Evolutionary conservation across 2,888 invertebrate genomes (phyloP).

Genomic region (Eubasilissa splendida): DNA sequence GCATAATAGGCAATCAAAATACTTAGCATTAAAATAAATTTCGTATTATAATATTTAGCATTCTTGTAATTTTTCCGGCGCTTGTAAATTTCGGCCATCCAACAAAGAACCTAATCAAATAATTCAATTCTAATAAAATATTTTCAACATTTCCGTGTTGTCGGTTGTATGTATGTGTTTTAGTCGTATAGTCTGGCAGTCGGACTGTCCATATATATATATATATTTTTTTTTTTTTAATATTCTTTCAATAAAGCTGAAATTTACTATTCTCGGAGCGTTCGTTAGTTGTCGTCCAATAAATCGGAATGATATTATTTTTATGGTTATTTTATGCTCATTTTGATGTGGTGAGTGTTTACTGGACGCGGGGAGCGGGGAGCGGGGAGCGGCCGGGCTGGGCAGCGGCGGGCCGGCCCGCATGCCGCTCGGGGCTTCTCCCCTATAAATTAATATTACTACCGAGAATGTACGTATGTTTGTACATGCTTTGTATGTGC

Average conservation of each 20-base stretch:
- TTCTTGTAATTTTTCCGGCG: background rate
- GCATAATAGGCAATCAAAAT: background rate
- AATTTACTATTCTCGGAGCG: slow-evolving; percentile 19
- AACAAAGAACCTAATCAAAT: slow-evolving; percentile 2
- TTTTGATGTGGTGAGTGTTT: slow-evolving; percentile 38
- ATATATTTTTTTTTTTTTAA: background rate
- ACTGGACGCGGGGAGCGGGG: slow-evolving; percentile 5
- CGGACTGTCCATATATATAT: background rate
- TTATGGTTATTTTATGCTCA: slow-evolving; percentile 52
- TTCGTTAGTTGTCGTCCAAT: slow-evolving; percentile 48
- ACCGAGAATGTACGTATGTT: background rate
- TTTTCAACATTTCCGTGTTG: too few species aligned
- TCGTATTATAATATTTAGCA: slow-evolving; percentile 9
- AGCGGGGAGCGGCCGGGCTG: background rate
- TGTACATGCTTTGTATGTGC: background rate
- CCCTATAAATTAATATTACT: slow-evolving; percentile 36
- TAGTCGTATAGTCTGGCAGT: too few species aligned
- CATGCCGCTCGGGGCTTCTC: slow-evolving; percentile 13
- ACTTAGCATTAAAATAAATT: background rate
- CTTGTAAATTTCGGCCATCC: background rate
- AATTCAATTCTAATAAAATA: background rate
- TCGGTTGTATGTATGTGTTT: too few species aligned
- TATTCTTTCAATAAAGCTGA: slow-evolving; percentile 11
- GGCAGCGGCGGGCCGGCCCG: background rate
- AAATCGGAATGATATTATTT: slow-evolving; percentile 51